phyloP scores from a whole-genome alignment of 2,888 invertebrate genomes.

The Tiphia femorata region DNA sequence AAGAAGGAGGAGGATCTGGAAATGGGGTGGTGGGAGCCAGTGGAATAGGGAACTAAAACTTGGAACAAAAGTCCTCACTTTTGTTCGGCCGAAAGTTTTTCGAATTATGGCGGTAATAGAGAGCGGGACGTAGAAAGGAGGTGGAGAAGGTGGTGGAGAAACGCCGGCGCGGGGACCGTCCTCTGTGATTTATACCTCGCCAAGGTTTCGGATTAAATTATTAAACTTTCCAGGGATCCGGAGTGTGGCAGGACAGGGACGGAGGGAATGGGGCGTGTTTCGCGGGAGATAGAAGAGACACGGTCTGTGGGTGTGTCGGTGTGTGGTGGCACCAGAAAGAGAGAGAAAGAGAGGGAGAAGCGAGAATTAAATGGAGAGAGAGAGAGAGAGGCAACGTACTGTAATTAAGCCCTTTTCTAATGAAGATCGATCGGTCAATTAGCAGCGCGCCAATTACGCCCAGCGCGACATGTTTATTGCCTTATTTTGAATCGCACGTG shows the following conservation, averaged over 20 bases:
- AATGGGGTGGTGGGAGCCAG: too few species aligned
- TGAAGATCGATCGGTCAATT: slow-evolving; percentile 63
- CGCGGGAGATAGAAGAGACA: too few species aligned
- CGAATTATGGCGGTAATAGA: slow-evolving; percentile 61
- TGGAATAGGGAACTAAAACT: slow-evolving; percentile 63
- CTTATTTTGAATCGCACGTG: too few species aligned
- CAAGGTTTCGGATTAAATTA: slow-evolving; percentile 58
- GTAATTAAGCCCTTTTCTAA: slow-evolving; percentile 60
- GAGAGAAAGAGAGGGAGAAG: slow-evolving; percentile 19
- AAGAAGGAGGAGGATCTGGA: too few species aligned
- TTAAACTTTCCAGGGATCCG: slow-evolving; percentile 41
- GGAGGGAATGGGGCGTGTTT: too few species aligned
- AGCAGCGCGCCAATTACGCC: slow-evolving; percentile 43
- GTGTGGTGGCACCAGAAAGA: slow-evolving; percentile 21
- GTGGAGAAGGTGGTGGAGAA: slow-evolving; percentile 32
- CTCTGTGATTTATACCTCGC: slow-evolving; percentile 57
- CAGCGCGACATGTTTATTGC: slow-evolving; percentile 44
- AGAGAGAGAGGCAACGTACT: slow-evolving; percentile 38
- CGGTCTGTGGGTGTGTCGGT: too few species aligned
- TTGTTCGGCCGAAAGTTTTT: slow-evolving; percentile 66
- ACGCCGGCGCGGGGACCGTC: slow-evolving; percentile 32
- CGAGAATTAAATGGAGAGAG: slow-evolving; percentile 2
- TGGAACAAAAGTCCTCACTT: slow-evolving; percentile 67
- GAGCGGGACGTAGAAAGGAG: too few species aligned
- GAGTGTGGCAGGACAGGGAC: too few species aligned